Conservation (phyloP, 1,140 invertebrate species). For the Mycetomoellerius zeteki region DNA sequence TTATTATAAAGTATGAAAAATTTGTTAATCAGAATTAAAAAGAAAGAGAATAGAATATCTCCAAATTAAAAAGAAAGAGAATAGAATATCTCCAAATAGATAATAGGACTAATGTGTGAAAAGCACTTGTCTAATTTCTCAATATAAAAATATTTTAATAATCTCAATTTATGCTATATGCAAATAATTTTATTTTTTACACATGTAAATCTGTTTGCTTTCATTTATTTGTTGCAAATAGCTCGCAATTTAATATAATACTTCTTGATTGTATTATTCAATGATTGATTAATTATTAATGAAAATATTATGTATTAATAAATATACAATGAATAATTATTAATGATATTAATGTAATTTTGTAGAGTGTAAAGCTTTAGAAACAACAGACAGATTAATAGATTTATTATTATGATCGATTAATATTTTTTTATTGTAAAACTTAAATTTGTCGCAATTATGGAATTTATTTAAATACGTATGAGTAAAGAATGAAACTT, state of each 20-base stretch:
- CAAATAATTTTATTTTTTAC: conserved; percentile 17
- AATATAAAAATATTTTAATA: neutral
- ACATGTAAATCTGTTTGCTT: neutral
- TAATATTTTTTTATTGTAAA: neutral
- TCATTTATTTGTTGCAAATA: conserved; percentile 1
- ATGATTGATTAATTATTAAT: neutral
- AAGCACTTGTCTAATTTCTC: neutral
- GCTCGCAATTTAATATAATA: conserved; percentile 10
- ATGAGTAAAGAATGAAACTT: neutral
- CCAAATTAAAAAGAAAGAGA: neutral
- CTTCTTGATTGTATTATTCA: neutral
- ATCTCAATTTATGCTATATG: conserved; percentile 11
- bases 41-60: neutral
- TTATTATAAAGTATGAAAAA: conserved; percentile 28
- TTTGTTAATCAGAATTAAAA: conserved; percentile 7
- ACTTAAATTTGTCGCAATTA: neutral
- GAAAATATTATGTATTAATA: neutral
- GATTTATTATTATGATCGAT: neutral
- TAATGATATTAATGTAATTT: conserved; percentile 14
- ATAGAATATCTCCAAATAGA: conserved; percentile 2
- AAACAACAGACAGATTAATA: neutral
- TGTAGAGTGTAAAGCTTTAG: neutral
- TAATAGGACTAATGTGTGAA: neutral
- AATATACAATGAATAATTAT: conserved; percentile 6
- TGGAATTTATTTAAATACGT: neutral